These are phyloP conservation scores for Ischnus inquisitorius DNA, from an alignment of 2,888 invertebrate species.

Conservation along the genomic window DNA sequence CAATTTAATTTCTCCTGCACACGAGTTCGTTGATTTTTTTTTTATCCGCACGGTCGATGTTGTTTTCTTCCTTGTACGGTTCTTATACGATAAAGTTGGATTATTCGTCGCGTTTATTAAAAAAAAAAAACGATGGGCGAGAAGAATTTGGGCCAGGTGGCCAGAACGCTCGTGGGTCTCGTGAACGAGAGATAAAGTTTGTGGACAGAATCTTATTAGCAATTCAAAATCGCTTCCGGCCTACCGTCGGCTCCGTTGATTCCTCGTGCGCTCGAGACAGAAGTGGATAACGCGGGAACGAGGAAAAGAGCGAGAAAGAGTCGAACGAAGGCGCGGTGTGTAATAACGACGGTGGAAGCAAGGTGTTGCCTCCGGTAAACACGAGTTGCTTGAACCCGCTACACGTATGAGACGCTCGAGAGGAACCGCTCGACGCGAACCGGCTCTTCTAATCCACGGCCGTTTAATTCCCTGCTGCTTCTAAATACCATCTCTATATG, in stretches of 20 bases:
- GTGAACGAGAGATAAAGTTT: conserved; percentile 75
- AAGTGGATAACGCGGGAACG: conserved; percentile 32
- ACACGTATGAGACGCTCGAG: conserved; percentile 43
- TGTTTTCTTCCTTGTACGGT: not conserved
- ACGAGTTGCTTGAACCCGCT: conserved; percentile 81
- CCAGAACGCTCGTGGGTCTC: conserved; percentile 60
- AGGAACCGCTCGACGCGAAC: conserved; percentile 31
- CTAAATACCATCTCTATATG: conserved; percentile 17
- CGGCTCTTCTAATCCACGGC: conserved; percentile 9
- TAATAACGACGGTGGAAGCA: conserved; percentile 65
- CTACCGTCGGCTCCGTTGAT: conserved; percentile 4
- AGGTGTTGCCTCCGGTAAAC: conserved; percentile 76
- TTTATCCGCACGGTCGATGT: not conserved
- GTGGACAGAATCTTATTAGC: conserved; percentile 78
- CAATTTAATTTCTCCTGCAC: conserved; percentile 1
- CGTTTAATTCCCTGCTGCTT: conserved; percentile 27
- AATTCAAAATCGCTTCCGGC: conserved; percentile 83
- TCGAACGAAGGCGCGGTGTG: conserved; percentile 37
- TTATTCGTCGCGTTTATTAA: not conserved
- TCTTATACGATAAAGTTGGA: conserved; percentile 8
- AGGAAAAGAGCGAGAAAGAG: conserved; percentile 7
- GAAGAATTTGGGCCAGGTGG: conserved; percentile 80
- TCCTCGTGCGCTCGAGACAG: conserved; percentile 19
- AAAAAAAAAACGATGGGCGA: conserved; percentile 17
- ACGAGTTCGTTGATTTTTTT: not conserved